Conservation (phyloP, 2,888 invertebrate genomes). For the Rhopalosiphum nymphaeae region DNA sequence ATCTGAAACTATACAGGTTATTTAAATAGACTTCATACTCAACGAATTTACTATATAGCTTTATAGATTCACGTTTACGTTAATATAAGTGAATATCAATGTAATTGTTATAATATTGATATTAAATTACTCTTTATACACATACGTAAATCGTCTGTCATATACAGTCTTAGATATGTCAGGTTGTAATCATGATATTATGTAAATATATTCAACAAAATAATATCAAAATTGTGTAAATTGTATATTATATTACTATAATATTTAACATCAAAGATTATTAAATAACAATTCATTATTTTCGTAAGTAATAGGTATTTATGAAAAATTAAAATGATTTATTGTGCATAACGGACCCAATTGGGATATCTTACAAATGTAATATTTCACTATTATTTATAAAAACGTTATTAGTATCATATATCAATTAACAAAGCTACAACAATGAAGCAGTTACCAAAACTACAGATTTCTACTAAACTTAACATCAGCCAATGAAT, state of each 20-base stretch:
- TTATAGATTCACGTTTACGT: not conserved
- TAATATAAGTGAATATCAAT: not conserved
- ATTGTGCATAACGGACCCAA: not conserved
- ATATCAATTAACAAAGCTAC: not conserved
- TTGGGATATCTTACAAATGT: not conserved
- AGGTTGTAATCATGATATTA: not conserved
- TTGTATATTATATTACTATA: not conserved
- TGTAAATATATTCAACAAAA: not conserved
- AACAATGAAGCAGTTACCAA: not conserved
- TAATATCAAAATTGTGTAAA: not conserved
- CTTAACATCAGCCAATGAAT: not conserved
- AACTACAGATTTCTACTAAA: not conserved
- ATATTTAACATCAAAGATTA: not conserved
- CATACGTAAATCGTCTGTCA: not conserved
- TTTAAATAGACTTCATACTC: not conserved
- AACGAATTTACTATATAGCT: not conserved
- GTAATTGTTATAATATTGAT: not conserved
- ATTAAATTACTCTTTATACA: not conserved
- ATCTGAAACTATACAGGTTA: not conserved
- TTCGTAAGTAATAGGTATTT: not conserved
- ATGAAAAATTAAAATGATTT: not conserved
- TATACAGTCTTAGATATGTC: not conserved
- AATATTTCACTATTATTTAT: not conserved
- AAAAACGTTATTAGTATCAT: not conserved
- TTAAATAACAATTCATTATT: not conserved